Conservation (phyloP, 2,888 invertebrate genomes). For the Anaspis maculata region DNA sequence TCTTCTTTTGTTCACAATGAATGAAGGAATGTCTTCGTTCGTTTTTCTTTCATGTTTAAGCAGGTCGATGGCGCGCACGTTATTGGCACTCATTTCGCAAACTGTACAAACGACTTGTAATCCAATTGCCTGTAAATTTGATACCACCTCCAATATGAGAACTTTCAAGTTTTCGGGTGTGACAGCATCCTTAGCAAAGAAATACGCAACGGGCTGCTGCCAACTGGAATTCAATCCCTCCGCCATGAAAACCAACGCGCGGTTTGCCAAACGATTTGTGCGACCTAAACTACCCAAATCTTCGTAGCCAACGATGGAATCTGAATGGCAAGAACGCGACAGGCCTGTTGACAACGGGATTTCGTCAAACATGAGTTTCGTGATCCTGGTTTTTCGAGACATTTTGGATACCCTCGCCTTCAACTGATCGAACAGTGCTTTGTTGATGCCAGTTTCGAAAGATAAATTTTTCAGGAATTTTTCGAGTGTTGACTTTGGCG, state of each 20-base stretch:
- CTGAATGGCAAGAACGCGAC: neutral
- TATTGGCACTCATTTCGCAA: conserved; percentile 4
- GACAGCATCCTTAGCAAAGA: conserved; percentile 8
- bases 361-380: conserved; percentile 4
- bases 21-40: neutral
- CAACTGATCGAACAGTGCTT: conserved; percentile 5
- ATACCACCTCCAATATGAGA: neutral
- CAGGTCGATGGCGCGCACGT: conserved; percentile 1
- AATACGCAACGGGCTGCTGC: conserved; percentile 14
- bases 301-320: conserved; percentile 2
- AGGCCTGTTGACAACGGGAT: neutral
- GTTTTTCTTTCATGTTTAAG: neutral
- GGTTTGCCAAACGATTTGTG: conserved; percentile 4
- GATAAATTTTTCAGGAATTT: conserved; percentile 7
- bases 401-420: conserved; percentile 3
- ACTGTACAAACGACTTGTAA: conserved; percentile 2
- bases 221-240: conserved; percentile 5
- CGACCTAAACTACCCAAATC: conserved; percentile 2
- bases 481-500: conserved; percentile 6
- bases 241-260: conserved; percentile 11
- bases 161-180: conserved; percentile 3
- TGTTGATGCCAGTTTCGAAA: conserved; percentile 10
- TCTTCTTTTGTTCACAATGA: neutral
- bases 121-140: neutral
- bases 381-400: conserved; percentile 4